Evolutionary conservation across 2,113 vertebrate genomes (phyloP).

Genomic region (Hiodon tergisus): DNA sequence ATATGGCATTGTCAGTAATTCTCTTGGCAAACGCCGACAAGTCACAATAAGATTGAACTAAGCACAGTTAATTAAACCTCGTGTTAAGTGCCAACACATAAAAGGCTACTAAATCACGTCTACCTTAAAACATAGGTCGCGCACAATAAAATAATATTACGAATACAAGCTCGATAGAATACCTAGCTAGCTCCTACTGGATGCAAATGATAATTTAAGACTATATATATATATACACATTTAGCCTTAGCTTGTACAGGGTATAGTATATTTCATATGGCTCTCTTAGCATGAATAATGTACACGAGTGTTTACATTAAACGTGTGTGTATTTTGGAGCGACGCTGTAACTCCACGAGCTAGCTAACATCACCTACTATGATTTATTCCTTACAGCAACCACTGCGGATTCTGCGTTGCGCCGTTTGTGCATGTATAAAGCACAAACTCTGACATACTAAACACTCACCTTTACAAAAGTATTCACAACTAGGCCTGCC

Average conservation of each 20-base stretch:
- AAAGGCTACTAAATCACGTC: not conserved
- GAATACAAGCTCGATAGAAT: not conserved
- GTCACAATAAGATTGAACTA: not conserved
- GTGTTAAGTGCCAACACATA: not conserved
- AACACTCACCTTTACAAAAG: not conserved
- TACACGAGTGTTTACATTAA: not conserved
- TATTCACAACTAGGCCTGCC: not conserved
- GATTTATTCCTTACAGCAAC: constrained; percentile 8
- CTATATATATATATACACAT: too few relatives aligned
- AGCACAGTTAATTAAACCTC: not conserved
- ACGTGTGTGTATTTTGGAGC: constrained; percentile 24
- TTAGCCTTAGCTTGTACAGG: too few relatives aligned
- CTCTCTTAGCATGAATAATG: not conserved
- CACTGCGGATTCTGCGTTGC: not conserved
- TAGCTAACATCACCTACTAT: not conserved
- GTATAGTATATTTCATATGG: too few relatives aligned
- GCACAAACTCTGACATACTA: not conserved
- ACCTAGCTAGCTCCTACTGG: not conserved
- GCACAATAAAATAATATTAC: not conserved
- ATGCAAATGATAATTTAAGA: not conserved
- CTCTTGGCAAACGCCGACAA: constrained; percentile 15
- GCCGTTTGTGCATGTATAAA: not conserved
- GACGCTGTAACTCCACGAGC: constrained; percentile 4
- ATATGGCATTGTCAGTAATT: not conserved
- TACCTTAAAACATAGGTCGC: too few relatives aligned